Base-by-base conservation (phyloP, 2,797 vertebrate species). In the Leptatherina wallacei region DNA sequence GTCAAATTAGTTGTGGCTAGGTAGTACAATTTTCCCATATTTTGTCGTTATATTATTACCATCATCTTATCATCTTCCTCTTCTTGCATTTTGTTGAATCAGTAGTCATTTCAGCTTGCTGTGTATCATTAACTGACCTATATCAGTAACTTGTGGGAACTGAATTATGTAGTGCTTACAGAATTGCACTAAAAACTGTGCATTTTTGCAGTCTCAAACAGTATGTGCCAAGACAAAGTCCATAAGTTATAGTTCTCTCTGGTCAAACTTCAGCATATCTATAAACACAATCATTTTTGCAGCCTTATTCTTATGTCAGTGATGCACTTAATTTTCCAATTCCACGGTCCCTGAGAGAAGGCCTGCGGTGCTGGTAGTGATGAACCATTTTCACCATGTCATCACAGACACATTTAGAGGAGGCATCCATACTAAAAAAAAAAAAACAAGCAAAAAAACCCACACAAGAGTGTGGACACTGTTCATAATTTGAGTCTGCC, bases 131-230 rank as follows among this genome's bases (percentile, higher is more conserved):
- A 74, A 42, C 38, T 64, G 51, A 20, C 32, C 13, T 33, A 36
- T 30, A 7, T 74, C 14, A 36, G 58, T 62, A 69, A 69, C 40
- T 6, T 6, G 30, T 56, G 12, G 12, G 52, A 33, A 71, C 51
- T 75, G 22, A n/a, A 61, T 35, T 22, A 38, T 27, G 12, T 71
- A 79, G 82, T 88, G 62, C 77, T 85, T 80, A 75, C 27, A 77
- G 4, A 71, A 59, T 27, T 10, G 24, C 3, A 59, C 47, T 7
- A 38, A 61, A 72, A 65, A 0, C 9, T 51, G 54, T 64, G 58
- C 42, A 58, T 24, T 52, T 24, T 74, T 73, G 44, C 38, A 36
- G 52, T 56, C 40, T 57, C 18, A 49, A 57, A 55, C 27, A 18
- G 40, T 33, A 29, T 51, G 65, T 72, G 64, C 73, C 59, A 58